Conservation (phyloP, 2,113 vertebrate species). For the Columba livia region DNA sequence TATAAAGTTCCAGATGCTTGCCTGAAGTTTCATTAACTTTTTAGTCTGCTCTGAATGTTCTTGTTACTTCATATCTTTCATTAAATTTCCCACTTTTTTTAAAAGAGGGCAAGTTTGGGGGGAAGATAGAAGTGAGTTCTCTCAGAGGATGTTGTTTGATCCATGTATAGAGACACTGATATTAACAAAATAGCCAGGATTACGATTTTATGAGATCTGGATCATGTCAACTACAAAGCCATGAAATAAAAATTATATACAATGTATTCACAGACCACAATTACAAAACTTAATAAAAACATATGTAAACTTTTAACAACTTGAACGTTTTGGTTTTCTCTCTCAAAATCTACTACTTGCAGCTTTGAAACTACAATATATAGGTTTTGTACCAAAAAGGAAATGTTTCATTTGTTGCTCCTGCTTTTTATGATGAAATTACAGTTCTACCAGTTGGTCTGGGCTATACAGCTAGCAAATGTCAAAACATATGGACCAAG, state of each 20-base stretch:
- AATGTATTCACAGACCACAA: not conserved
- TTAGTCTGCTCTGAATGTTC: not conserved
- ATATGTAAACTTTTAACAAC: not conserved
- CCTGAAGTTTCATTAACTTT: not conserved
- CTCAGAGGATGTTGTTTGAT: not conserved
- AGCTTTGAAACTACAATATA: constrained; percentile 10
- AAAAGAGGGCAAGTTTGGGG: not conserved
- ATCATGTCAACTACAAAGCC: not conserved
- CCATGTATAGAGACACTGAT: not conserved
- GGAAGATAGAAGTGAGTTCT: not conserved
- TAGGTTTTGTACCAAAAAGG: constrained; percentile 35
- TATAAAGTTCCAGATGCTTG: not conserved
- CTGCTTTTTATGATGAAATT: constrained; percentile 59
- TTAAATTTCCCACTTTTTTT: not conserved
- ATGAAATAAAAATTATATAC: not conserved
- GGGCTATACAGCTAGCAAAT: constrained; percentile 81
- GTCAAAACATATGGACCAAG: constrained; percentile 88
- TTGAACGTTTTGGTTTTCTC: not conserved
- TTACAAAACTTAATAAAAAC: not conserved
- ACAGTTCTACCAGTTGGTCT: constrained; percentile 70
- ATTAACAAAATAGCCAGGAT: not conserved
- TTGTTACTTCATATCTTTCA: not conserved
- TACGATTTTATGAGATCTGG: not conserved
- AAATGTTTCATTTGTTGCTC: constrained; percentile 66
- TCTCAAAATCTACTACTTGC: constrained; percentile 23